Percentiles rank a stretch among this genome's conserved stretches.
phyloP scores from a whole-genome alignment of 2,113 vertebrate species.

The Microtus ochrogaster region DNA sequence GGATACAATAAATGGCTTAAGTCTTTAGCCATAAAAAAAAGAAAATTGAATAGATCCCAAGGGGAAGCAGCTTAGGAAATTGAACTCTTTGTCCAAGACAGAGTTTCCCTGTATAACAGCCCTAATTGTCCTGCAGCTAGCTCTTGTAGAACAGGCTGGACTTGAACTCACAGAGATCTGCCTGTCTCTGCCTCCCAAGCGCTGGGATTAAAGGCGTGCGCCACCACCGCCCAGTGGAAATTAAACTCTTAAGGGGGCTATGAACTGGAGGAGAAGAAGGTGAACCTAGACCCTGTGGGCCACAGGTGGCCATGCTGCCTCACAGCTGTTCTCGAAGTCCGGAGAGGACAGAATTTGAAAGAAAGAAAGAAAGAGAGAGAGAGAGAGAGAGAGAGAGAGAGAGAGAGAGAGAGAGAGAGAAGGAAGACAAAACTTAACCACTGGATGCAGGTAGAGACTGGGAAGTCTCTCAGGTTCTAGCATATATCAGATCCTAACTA shows the following conservation, averaged over 20 bases:
- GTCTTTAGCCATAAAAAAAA: background rate
- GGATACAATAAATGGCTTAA: background rate
- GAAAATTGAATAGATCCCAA: background rate
- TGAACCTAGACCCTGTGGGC: background rate
- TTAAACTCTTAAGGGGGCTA: background rate
- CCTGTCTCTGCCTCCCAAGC: no score
- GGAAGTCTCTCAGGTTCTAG: background rate
- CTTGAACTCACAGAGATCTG: no score
- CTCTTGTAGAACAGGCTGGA: no score
- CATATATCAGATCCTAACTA: background rate
- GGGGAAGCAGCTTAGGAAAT: background rate
- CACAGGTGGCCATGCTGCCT: background rate
- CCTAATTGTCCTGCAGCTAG: no score
- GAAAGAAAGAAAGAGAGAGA: background rate
- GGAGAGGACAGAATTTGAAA: background rate
- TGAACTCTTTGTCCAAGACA: background rate
- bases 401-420: fast-evolving
- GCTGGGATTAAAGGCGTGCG: no score
- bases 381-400: no score
- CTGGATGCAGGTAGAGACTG: background rate
- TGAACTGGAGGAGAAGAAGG: background rate
- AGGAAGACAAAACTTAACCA: background rate
- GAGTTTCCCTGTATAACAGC: no score
- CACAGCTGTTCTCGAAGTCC: background rate
- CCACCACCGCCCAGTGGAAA: background rate